phyloP scores from a whole-genome alignment of 2,888 invertebrate genomes.

The Vandiemenella viatica region DNA sequence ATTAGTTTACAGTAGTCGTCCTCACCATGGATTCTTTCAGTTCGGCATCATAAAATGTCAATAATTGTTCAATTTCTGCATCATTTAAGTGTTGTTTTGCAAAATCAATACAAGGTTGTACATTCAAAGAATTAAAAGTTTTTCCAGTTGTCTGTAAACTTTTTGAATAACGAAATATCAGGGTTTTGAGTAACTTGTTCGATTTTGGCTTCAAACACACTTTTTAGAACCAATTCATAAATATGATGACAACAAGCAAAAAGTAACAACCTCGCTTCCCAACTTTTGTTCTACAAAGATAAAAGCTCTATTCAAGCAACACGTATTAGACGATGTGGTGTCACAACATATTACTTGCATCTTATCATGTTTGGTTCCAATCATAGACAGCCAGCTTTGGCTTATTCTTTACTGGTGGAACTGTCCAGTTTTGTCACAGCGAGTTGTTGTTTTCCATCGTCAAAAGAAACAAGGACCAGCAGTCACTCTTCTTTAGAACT shows the following conservation, averaged over 20 bases:
- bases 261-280: constrained; percentile 16
- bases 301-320: constrained; percentile 18
- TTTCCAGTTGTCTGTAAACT: constrained; percentile 10
- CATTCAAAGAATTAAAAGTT: background rate
- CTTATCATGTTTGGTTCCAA: constrained; percentile 17
- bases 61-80: background rate
- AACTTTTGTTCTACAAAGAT: constrained; percentile 19
- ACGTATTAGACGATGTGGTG: constrained; percentile 20
- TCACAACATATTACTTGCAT: no score
- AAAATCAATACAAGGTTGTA: background rate
- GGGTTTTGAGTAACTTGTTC: constrained; percentile 17
- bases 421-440: no score
- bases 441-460: background rate
- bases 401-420: background rate
- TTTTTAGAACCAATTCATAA: constrained; percentile 19
- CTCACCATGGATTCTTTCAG: background rate
- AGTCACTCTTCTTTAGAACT: background rate
- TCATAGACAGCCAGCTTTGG: constrained; percentile 11
- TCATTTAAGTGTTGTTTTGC: no score
- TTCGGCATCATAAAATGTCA: background rate
- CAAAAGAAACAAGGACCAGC: background rate
- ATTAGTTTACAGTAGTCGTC: background rate
- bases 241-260: constrained; percentile 21
- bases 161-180: constrained; percentile 21
- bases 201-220: constrained; percentile 17